Conservation (phyloP, 2,888 invertebrate species). For the Glaucopsyche alexis region DNA sequence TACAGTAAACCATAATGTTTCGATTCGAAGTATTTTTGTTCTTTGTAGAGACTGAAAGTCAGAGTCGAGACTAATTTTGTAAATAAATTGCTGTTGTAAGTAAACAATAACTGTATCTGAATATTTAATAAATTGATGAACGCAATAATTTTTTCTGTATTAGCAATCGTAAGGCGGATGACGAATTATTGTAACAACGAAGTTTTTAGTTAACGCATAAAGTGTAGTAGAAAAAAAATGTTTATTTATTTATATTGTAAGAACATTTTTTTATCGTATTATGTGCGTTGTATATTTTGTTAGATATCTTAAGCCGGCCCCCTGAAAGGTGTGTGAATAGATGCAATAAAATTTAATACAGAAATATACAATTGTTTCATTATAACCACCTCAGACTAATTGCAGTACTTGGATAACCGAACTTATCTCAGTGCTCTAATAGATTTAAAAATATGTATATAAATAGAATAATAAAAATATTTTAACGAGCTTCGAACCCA, state of each 20-base stretch:
- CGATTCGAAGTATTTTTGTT: constrained; percentile 61
- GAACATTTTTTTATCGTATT: constrained; percentile 29
- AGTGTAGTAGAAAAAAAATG: constrained; percentile 35
- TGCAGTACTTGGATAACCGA: too few species aligned
- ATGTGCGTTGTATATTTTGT: constrained; percentile 36
- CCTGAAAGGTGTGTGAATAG: constrained; percentile 81
- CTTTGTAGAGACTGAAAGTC: constrained; percentile 78
- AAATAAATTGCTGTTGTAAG: constrained; percentile 75
- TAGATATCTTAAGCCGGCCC: constrained; percentile 63
- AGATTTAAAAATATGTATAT: too few species aligned
- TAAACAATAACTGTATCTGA: constrained; percentile 63
- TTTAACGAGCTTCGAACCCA: too few species aligned
- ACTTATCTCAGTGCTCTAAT: too few species aligned
- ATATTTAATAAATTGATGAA: constrained; percentile 69
- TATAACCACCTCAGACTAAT: not conserved
- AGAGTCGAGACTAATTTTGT: constrained; percentile 79
- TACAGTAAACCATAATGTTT: constrained; percentile 58
- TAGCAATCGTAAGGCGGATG: constrained; percentile 61
- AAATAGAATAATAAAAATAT: too few species aligned
- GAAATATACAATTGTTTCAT: constrained; percentile 55
- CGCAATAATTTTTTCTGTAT: constrained; percentile 75
- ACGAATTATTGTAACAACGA: constrained; percentile 56
- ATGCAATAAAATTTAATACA: constrained; percentile 81
- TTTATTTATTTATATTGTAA: constrained; percentile 30
- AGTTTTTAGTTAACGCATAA: constrained; percentile 41